phyloP scores from a whole-genome alignment of 2,888 invertebrate genomes.

The Spodoptera picta region DNA sequence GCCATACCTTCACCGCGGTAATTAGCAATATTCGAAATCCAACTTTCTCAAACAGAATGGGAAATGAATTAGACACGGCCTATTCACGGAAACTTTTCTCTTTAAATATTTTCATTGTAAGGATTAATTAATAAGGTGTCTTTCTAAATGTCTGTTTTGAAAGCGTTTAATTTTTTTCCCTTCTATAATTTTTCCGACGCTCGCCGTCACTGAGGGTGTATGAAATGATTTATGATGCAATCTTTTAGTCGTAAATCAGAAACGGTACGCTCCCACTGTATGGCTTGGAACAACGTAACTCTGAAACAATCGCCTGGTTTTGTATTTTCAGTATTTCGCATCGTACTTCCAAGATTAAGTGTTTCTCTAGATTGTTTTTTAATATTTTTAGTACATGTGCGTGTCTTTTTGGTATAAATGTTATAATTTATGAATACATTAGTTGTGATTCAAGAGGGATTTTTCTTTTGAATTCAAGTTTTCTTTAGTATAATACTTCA shows the following conservation, averaged over 20 bases:
- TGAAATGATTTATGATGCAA: conserved; percentile 81
- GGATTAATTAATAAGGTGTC: conserved; percentile 73
- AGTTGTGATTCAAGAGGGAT: too few species aligned
- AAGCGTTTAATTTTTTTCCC: conserved; percentile 67
- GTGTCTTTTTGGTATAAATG: neutral
- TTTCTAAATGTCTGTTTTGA: conserved; percentile 66
- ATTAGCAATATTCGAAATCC: conserved; percentile 30
- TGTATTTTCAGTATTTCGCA: conserved; percentile 42
- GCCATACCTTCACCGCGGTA: conserved; percentile 9
- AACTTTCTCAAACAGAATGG: conserved; percentile 26
- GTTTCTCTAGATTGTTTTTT: conserved; percentile 24
- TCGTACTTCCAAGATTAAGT: conserved; percentile 40
- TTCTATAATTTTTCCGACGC: conserved; percentile 69
- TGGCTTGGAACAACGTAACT: conserved; percentile 61
- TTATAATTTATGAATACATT: too few species aligned
- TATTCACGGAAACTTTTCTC: conserved; percentile 39
- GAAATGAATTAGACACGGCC: conserved; percentile 22
- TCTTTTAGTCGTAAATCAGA: conserved; percentile 86
- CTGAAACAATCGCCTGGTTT: conserved; percentile 67
- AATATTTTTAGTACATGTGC: neutral
- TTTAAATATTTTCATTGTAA: conserved; percentile 68
- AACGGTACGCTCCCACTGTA: conserved; percentile 64
- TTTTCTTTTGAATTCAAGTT: too few species aligned
- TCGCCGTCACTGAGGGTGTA: conserved; percentile 61
- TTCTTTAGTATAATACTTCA: too few species aligned